Evolutionary conservation across 2,888 invertebrate species (phyloP), one percentile per base, ranked within the genome.

Genomic region (Drosophila siamana): DNA sequence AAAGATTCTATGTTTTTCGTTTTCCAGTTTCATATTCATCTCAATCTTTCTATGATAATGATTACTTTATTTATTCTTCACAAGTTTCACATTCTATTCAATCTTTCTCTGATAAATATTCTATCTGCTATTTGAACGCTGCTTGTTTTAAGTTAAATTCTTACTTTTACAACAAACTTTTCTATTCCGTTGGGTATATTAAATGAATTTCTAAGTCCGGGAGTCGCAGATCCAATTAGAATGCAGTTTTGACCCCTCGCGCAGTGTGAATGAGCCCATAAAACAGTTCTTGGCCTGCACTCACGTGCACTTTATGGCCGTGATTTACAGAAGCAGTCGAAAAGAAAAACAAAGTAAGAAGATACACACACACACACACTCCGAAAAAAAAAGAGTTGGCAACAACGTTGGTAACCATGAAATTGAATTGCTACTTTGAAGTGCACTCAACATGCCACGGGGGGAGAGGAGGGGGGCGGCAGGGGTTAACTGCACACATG

Each of bases 371-470:
- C 28, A 47, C 16, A 33, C 1, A 24, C 38, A 52, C 40, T n/a
- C 11, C 26, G 48, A 15, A 55, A n/a, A 26, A 55, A 44, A 33
- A 46, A 48, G 38, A 52, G 64, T 54, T 43, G 56, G 46, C 63
- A 57, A 56, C 68, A 74, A 74, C 71, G 60, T 79, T 76, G 76
- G 78, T 75, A 78, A 82, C 87, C 88, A 88, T 88, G 87, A 88
- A 88, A 88, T 88, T 88, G 89, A 88, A 86, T 89, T 89, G 89
- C 87, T 89, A 88, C 88, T 88, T 88, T 88, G 88, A 88, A 89
- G 88, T 88, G 89, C 89, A 89, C 85, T 89, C 86, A 74, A 86
- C 74, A 79, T 74, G 74, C 73, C 41, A 16, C 24, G 7, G 6
- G 60, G 61, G 46, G 63, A 3, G 15, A 26, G 52, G 7, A 46